phyloP scores from a whole-genome alignment of 1,140 invertebrate species.

The Tenebrio molitor region DNA sequence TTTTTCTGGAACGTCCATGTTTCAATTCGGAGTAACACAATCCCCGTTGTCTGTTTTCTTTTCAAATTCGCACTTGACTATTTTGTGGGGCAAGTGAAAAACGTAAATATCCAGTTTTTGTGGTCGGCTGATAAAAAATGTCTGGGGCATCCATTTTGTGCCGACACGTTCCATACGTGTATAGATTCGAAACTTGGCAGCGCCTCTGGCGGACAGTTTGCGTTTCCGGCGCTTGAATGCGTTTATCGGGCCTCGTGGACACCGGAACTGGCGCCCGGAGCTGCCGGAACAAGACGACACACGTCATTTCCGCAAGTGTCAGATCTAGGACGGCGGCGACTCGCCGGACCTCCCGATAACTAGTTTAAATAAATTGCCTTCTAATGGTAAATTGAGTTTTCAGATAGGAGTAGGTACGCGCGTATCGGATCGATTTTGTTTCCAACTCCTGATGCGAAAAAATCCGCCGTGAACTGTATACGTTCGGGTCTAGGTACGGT shows the following conservation, averaged over 20 bases:
- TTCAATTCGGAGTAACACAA: no score
- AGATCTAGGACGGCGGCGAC: conserved; percentile 57
- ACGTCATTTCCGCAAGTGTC: conserved; percentile 66
- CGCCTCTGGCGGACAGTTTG: conserved; percentile 64
- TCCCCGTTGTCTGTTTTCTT: no score
- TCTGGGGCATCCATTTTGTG: no score
- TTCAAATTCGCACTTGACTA: no score
- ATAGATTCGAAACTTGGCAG: conserved; percentile 34
- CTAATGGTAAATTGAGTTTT: conserved; percentile 50
- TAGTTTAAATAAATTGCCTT: conserved; percentile 58
- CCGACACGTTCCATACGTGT: no score
- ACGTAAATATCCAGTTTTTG: no score
- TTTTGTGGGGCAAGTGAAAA: no score
- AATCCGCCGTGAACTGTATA: no score
- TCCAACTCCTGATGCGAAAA: conserved; percentile 18
- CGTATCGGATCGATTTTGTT: conserved; percentile 33
- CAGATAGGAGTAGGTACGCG: conserved; percentile 2
- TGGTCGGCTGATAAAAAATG: no score
- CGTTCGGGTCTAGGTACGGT: no score
- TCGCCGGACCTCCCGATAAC: conserved; percentile 51
- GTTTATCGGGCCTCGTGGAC: conserved; percentile 64
- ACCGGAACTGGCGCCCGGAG: conserved; percentile 64
- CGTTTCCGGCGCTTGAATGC: conserved; percentile 65
- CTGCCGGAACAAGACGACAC: conserved; percentile 66
- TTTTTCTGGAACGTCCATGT: no score